A percentile compares a stretch with the other conserved stretches of the same genome.
phyloP scores from a whole-genome alignment of 1,140 invertebrate genomes.

The Drusus annulatus region DNA sequence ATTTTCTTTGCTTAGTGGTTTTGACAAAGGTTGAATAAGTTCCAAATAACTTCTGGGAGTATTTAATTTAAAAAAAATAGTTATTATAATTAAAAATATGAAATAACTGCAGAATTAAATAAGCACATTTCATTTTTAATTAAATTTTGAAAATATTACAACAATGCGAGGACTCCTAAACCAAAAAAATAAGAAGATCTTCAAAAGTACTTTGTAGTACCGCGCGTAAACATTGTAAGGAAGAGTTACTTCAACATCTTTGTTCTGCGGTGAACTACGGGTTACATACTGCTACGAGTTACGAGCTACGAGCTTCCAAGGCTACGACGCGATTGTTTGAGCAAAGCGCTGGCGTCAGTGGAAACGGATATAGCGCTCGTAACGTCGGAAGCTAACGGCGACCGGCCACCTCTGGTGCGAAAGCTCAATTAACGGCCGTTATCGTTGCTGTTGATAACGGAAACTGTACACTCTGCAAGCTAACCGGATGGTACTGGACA shows the following conservation, averaged over 20 bases:
- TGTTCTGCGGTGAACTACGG: neutral
- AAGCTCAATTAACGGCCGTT: slow-evolving; percentile 43
- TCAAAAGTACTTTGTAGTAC: neutral
- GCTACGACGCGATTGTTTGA: neutral
- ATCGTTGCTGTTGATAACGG: slow-evolving; percentile 22
- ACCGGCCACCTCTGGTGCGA: slow-evolving; percentile 23
- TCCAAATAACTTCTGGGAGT: no score
- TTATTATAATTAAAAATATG: no score
- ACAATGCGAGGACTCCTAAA: no score
- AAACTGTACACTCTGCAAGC: neutral
- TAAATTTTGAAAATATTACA: no score
- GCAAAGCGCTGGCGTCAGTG: neutral
- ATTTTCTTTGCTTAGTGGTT: no score
- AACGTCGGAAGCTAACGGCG: slow-evolving; percentile 31
- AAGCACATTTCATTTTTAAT: no score
- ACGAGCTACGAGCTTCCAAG: neutral
- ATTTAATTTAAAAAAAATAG: no score
- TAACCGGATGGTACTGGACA: neutral
- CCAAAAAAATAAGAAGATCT: neutral
- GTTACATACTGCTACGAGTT: neutral
- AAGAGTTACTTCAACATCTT: neutral
- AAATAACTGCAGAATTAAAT: no score
- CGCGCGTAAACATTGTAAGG: neutral
- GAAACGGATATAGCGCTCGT: slow-evolving; percentile 35
- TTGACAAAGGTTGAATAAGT: no score